Evolutionary conservation across 2,797 vertebrate species (phyloP), one percentile per base, ranked within the genome.

Genomic region (Chrosomus eos): DNA sequence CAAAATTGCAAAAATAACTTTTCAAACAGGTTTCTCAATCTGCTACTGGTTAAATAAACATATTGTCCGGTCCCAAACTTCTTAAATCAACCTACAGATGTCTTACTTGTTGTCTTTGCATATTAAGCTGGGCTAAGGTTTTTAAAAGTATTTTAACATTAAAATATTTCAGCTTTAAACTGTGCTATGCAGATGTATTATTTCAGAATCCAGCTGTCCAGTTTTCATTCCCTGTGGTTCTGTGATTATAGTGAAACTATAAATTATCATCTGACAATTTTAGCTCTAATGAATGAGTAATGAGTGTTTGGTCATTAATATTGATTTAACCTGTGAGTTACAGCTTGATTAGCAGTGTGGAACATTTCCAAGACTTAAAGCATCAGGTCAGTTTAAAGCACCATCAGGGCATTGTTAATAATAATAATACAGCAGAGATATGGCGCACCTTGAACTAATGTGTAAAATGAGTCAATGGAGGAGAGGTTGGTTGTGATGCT

Each of bases 401-500:
- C 28, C 64, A 81, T 66, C 19, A 71, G 43, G 68, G 79, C 68
- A 79, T 33, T 43, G 23, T 67, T 83, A 75, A 75, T 67, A 40
- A 75, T 67, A 38, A 76, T 76, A 66, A 67, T 36, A 83, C 33
- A 53, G 23, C 43, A 51, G 33, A 64, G 80, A 71, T 38, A 28
- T 38, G 70, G 18, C 73, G 88, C 95, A 99, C 98, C 98, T 95
- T 99, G 98, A 85, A 99, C 96, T 90, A 99, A 96, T 31, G 97
- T 99, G 92, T 99, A 99, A 94, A 98, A 99, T 6, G 97, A 98
- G 93, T 99, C 97, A 14, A 99, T 95, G 1, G 98, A 99, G 40
- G 98, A 99, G 87, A 99, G 90, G 80, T 99, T 99, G 72, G 98
- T 99, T 88, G 97, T 99, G 92, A 99, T 99, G 93, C 97, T 99